These are phyloP conservation scores for Engystomops pustulosus DNA, from an alignment of 2,113 vertebrate species.

Conservation along the genomic window DNA sequence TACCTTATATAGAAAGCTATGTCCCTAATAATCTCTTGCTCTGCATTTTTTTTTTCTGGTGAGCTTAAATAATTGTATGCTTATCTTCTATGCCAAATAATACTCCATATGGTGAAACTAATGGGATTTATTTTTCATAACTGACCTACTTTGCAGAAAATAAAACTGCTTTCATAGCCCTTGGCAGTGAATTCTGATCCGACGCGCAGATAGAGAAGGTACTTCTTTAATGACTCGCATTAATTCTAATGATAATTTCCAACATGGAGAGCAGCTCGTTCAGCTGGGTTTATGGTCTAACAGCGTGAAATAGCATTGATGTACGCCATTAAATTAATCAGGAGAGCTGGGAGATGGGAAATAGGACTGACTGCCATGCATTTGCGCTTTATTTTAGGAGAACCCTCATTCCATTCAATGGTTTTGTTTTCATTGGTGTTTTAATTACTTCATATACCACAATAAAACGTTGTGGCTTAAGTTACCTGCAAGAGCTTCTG, in stretches of 20 bases:
- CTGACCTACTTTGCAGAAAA: conserved; percentile 69
- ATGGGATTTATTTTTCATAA: conserved; percentile 69
- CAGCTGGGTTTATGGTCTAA: conserved; percentile 62
- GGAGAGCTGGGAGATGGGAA: conserved; percentile 30
- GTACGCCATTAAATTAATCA: conserved; percentile 58
- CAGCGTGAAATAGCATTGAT: conserved; percentile 55
- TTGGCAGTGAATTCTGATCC: conserved; percentile 68
- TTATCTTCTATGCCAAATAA: conserved; percentile 56
- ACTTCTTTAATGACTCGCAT: conserved; percentile 63
- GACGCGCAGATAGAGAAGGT: conserved; percentile 66
- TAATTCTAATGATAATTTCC: conserved; percentile 63
- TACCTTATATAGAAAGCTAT: conserved; percentile 28
- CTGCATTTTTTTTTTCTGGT: conserved; percentile 47
- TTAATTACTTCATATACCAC: neutral
- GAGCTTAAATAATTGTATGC: conserved; percentile 51
- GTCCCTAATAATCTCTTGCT: conserved; percentile 33
- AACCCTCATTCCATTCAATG: conserved; percentile 9
- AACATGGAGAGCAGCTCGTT: conserved; percentile 48
- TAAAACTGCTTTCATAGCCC: conserved; percentile 67
- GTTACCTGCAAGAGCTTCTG: neutral
- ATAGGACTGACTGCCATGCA: conserved; percentile 28
- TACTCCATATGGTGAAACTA: conserved; percentile 65
- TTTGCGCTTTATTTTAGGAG: conserved; percentile 35
- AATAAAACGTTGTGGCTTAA: neutral
- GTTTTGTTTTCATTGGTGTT: conserved; percentile 22